These are phyloP conservation scores for Gnathonemus echidnorhynchus DNA, from an alignment of 2,113 vertebrate species.

Conservation along the genomic window DNA sequence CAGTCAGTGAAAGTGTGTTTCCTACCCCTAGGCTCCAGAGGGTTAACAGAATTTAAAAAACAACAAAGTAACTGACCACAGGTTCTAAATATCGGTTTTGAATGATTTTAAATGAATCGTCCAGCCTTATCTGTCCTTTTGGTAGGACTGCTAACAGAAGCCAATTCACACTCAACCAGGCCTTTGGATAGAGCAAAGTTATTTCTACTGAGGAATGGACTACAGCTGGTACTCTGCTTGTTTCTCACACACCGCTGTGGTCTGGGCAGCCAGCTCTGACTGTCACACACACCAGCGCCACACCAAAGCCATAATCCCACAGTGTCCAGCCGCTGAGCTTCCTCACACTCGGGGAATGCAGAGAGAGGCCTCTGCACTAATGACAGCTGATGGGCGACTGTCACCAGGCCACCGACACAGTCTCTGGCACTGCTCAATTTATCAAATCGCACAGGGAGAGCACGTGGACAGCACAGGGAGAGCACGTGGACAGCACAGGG, in stretches of 20 bases:
- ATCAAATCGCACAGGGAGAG: not conserved
- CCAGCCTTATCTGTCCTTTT: not conserved
- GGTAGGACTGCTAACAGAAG: not conserved
- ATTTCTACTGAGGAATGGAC: not conserved
- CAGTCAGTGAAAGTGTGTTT: too few relatives aligned
- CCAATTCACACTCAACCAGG: not conserved
- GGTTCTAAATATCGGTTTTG: too few relatives aligned
- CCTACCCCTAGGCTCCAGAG: too few relatives aligned
- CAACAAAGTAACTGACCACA: too few relatives aligned
- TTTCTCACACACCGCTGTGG: not conserved
- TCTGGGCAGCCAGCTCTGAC: not conserved
- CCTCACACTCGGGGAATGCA: not conserved
- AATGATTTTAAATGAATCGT: too few relatives aligned
- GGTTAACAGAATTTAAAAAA: too few relatives aligned
- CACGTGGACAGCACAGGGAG: too few relatives aligned
- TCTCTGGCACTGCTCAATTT: not conserved
- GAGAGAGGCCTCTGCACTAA: not conserved
- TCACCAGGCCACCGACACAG: not conserved
- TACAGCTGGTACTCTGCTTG: not conserved
- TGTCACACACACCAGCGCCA: not conserved
- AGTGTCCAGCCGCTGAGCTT: not conserved
- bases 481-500: too few relatives aligned
- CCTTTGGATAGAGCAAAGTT: not conserved
- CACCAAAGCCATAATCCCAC: not conserved
- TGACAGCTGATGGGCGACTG: not conserved